Conservation (phyloP, 2,113 vertebrate species). For the Aplodontia rufa region DNA sequence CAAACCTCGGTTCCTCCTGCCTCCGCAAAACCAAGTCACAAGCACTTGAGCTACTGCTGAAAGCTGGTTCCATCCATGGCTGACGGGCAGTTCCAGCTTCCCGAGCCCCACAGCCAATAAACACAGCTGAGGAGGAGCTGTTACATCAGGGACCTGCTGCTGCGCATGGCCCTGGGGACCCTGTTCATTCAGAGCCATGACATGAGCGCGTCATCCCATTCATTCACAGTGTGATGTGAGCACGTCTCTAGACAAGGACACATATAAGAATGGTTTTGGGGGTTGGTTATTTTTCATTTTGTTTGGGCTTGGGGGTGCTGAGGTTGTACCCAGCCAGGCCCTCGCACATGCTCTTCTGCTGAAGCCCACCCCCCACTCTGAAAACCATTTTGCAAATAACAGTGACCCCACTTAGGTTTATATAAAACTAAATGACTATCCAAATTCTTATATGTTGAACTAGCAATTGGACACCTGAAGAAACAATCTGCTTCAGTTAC, state of each 20-base stretch:
- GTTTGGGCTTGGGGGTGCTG: neutral
- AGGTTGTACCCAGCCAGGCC: neutral
- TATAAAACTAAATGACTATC: neutral
- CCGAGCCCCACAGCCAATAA: neutral
- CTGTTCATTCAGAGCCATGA: neutral
- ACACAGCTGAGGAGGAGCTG: neutral
- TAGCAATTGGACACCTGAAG: neutral
- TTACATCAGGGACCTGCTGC: neutral
- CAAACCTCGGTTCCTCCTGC: neutral
- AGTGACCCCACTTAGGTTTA: neutral
- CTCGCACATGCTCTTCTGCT: neutral
- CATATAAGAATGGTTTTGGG: neutral
- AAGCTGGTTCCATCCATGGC: neutral
- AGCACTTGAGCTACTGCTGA: neutral
- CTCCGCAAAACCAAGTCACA: neutral
- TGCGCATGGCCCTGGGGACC: rapidly evolving
- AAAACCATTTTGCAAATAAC: neutral
- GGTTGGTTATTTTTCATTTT: neutral
- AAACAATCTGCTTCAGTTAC: neutral
- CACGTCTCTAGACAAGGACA: no score
- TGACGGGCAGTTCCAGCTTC: neutral
- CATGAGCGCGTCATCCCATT: no score
- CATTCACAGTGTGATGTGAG: no score
- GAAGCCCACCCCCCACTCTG: neutral
- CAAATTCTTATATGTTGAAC: conserved; percentile 1